Conservation (phyloP, 64 coral and sea anemone species). For the Actinia equina region DNA sequence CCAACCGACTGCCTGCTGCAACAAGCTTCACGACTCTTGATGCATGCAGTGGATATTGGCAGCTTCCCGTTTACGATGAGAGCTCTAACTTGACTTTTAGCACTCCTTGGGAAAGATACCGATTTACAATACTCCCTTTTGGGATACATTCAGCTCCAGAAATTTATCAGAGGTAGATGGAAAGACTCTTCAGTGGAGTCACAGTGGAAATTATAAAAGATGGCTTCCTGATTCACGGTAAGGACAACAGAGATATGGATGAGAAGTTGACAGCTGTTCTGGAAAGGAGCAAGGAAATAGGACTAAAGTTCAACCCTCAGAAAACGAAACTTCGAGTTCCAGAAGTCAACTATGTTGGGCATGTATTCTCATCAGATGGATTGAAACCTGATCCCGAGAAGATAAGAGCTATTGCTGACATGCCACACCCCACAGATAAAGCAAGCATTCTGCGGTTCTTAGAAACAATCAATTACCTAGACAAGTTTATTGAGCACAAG, state of each 20-base stretch:
- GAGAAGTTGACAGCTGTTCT: background rate
- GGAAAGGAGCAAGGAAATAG: background rate
- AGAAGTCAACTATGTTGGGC: conserved; percentile 45
- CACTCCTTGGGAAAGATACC: too few species aligned
- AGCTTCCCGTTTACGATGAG: too few species aligned
- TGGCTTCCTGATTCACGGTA: background rate
- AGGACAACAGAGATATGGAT: background rate
- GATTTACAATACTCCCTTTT: too few species aligned
- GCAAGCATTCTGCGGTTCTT: background rate
- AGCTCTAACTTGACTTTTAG: too few species aligned
- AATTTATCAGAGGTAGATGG: too few species aligned
- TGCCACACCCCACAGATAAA: conserved; percentile 31
- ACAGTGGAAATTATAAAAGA: too few species aligned
- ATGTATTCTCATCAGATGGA: conserved; percentile 1
- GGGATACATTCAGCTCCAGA: too few species aligned
- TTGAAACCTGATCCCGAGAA: conserved; percentile 43
- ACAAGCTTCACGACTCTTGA: too few species aligned
- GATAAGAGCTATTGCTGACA: conserved; percentile 11
- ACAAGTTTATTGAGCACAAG: conserved; percentile 38
- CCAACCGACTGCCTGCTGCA: too few species aligned
- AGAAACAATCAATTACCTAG: background rate
- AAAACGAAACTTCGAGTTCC: conserved; percentile 12
- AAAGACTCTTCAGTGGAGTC: too few species aligned
- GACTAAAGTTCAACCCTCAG: conserved; percentile 14
- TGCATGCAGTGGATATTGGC: too few species aligned